phyloP scores from a whole-genome alignment of 2,797 vertebrate species.

The Gadopsis marmoratus region DNA sequence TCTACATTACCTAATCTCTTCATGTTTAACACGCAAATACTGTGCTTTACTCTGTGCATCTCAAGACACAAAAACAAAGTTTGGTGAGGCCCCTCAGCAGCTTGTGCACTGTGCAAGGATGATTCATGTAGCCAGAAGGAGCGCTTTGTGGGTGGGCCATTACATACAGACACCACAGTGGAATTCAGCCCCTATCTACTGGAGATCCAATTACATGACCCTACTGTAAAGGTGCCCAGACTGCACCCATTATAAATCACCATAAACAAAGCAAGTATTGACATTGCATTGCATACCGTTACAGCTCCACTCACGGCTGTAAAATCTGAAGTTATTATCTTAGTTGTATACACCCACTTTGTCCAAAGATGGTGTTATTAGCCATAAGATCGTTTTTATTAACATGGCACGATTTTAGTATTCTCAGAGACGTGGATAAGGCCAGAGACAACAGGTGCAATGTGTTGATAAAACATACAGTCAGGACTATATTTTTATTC shows the following conservation, averaged over 20 bases:
- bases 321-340: constrained; percentile 32
- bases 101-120: constrained; percentile 48
- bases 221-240: constrained; percentile 58
- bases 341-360: neutral
- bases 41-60: neutral
- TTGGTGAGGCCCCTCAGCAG: constrained; percentile 41
- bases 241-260: constrained; percentile 70
- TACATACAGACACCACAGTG: constrained; percentile 59
- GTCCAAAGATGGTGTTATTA: neutral
- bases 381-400: neutral
- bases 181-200: constrained; percentile 58
- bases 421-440: neutral
- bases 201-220: constrained; percentile 71
- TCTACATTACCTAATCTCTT: constrained; percentile 33
- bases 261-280: constrained; percentile 67
- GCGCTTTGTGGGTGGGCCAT: constrained; percentile 73
- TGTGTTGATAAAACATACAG: neutral
- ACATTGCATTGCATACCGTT: constrained; percentile 39
- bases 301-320: constrained; percentile 27
- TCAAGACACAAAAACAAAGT: constrained; percentile 28
- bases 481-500: neutral
- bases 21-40: constrained; percentile 10
- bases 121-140: constrained; percentile 70
- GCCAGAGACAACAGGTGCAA: neutral
- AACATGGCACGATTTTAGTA: neutral